Evolutionary conservation across 1,140 invertebrate species (phyloP).

Genomic region (Drosophila takahashii): DNA sequence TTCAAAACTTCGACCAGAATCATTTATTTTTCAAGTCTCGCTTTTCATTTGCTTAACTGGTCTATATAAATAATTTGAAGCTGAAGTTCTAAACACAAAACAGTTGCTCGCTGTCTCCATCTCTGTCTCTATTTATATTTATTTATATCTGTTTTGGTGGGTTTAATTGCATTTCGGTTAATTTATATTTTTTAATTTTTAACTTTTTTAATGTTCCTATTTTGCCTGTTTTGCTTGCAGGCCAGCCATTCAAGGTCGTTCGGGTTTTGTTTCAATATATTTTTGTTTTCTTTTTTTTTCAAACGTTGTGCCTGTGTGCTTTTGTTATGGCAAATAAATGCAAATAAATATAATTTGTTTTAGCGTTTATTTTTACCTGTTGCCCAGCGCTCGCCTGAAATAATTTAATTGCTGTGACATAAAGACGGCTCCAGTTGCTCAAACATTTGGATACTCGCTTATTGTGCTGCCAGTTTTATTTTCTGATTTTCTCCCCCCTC

Average conservation of each 20-base stretch:
- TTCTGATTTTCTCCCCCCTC: slow-evolving; percentile 14
- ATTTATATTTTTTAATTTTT: slow-evolving; percentile 42
- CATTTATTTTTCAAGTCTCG: background rate
- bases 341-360: slow-evolving; percentile 64
- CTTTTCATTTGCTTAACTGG: slow-evolving; percentile 43
- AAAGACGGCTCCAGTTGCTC: slow-evolving; percentile 48
- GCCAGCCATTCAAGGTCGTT: slow-evolving; percentile 41
- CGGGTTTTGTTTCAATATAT: slow-evolving; percentile 43
- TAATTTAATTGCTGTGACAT: slow-evolving; percentile 64
- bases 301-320: slow-evolving; percentile 16
- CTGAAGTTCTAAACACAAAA: slow-evolving; percentile 45
- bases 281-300: slow-evolving; percentile 8
- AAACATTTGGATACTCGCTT: slow-evolving; percentile 31
- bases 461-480: slow-evolving; percentile 38
- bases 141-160: slow-evolving; percentile 53
- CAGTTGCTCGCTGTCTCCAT: slow-evolving; percentile 28
- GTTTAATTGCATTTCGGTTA: slow-evolving; percentile 43
- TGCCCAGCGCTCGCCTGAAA: slow-evolving; percentile 31
- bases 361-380: slow-evolving; percentile 38
- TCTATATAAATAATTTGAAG: slow-evolving; percentile 25
- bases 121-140: slow-evolving; percentile 47
- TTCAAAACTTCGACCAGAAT: background rate
- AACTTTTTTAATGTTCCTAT: slow-evolving; percentile 30
- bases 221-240: slow-evolving; percentile 31
- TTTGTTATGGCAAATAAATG: slow-evolving; percentile 62